These are phyloP conservation scores for Yponomeuta sedellus DNA, from an alignment of 2,888 invertebrate species.

Conservation along the genomic window DNA sequence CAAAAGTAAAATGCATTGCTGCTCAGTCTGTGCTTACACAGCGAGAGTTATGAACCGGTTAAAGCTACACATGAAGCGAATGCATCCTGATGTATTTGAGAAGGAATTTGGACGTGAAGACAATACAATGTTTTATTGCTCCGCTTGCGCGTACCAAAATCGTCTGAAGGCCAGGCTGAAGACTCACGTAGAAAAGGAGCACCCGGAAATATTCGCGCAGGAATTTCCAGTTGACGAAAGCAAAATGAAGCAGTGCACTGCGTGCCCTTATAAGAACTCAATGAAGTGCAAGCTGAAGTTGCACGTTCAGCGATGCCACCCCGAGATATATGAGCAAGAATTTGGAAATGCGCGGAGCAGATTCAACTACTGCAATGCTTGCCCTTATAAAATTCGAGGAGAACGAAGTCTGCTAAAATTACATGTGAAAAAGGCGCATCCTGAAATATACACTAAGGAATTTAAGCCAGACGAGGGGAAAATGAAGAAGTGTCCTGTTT, in stretches of 20 bases:
- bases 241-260: background rate
- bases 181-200: background rate
- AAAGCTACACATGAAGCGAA: background rate
- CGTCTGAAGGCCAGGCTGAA: background rate
- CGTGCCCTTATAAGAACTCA: background rate
- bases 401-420: background rate
- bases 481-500: background rate
- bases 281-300: background rate
- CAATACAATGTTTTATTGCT: background rate
- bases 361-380: background rate
- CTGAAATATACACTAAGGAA: background rate
- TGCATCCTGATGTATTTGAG: background rate
- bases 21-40: background rate
- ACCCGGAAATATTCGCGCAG: background rate
- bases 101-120: background rate
- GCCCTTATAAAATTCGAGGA: background rate
- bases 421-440: background rate
- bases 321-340: background rate
- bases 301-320: background rate
- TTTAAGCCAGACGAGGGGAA: background rate
- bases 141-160: background rate
- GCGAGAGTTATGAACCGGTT: background rate
- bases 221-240: background rate
- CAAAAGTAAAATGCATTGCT: background rate
- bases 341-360: background rate